These are phyloP conservation scores for Setipinna tenuifilis DNA, from an alignment of 2,797 vertebrate species.

Conservation along the genomic window DNA sequence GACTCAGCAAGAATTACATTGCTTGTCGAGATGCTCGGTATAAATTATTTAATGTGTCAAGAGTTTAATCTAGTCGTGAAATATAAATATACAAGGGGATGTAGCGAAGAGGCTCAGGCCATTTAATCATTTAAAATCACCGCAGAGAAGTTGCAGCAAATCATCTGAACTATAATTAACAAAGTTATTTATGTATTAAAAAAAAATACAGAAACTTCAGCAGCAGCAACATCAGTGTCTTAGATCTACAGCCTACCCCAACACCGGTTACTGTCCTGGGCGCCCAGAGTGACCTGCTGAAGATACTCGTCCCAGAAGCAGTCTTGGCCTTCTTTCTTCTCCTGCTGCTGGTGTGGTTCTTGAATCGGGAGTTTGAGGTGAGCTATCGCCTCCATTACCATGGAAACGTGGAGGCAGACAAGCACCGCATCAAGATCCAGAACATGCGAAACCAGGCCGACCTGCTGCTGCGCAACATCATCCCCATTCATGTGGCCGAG, in stretches of 20 bases:
- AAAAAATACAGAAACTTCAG: slow-evolving; percentile 52
- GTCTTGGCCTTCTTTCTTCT: slow-evolving; percentile 89
- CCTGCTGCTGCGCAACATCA: slow-evolving; percentile 96
- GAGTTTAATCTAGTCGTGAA: background rate
- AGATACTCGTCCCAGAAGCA: slow-evolving; percentile 82
- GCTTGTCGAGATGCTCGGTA: background rate
- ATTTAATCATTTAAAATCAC: too few species aligned
- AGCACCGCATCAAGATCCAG: slow-evolving; percentile 96
- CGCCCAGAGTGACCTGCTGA: slow-evolving; percentile 54
- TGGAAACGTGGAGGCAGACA: slow-evolving; percentile 93
- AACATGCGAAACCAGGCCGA: slow-evolving; percentile 95
- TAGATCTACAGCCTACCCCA: slow-evolving; percentile 6
- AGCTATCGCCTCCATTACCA: slow-evolving; percentile 98
- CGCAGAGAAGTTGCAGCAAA: too few species aligned
- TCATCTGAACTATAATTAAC: too few species aligned
- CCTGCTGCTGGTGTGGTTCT: slow-evolving; percentile 95
- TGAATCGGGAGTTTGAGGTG: slow-evolving; percentile 97
- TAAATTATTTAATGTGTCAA: background rate
- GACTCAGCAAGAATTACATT: background rate
- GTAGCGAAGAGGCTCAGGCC: too few species aligned
- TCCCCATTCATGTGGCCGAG: slow-evolving; percentile 95
- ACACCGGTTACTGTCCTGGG: background rate
- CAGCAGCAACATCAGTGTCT: slow-evolving; percentile 62
- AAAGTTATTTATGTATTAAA: background rate
- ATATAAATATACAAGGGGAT: background rate